Evolutionary conservation across 2,797 vertebrate species (phyloP).

Genomic region (Amniataba percoides): DNA sequence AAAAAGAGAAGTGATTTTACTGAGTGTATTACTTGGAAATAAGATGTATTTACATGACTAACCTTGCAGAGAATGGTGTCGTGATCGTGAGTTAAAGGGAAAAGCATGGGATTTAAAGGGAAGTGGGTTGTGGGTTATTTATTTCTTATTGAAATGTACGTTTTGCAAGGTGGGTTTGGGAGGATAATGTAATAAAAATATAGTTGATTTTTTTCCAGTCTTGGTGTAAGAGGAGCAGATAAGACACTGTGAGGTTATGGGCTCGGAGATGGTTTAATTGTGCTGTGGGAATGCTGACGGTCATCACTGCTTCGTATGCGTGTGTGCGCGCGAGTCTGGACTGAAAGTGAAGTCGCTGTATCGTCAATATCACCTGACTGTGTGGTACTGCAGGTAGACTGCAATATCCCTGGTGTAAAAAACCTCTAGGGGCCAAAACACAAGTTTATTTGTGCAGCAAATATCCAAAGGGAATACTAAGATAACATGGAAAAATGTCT

Average conservation of each 20-base stretch:
- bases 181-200: constrained; percentile 46
- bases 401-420: constrained; percentile 15
- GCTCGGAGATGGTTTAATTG: constrained; percentile 28
- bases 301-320: constrained; percentile 50
- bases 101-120: constrained; percentile 62
- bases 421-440: neutral
- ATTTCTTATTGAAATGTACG: constrained; percentile 72
- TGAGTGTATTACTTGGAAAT: constrained; percentile 68
- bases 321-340: constrained; percentile 34
- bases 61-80: constrained; percentile 72
- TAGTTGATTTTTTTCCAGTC: constrained; percentile 16
- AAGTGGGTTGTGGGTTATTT: constrained; percentile 70
- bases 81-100: constrained; percentile 73
- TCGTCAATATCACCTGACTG: constrained; percentile 35
- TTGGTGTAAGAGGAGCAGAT: constrained; percentile 52
- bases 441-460: neutral
- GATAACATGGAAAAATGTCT: constrained; percentile 2
- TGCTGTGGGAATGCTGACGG: constrained; percentile 46
- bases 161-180: constrained; percentile 63
- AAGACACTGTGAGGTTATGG: constrained; percentile 55
- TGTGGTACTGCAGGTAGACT: constrained; percentile 45
- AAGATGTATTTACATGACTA: constrained; percentile 75
- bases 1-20: constrained; percentile 57
- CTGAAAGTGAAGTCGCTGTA: constrained; percentile 50
- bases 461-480: neutral